These are phyloP conservation scores for Phymastichus coffea DNA, from an alignment of 1,140 invertebrate species.

Conservation along the genomic window DNA sequence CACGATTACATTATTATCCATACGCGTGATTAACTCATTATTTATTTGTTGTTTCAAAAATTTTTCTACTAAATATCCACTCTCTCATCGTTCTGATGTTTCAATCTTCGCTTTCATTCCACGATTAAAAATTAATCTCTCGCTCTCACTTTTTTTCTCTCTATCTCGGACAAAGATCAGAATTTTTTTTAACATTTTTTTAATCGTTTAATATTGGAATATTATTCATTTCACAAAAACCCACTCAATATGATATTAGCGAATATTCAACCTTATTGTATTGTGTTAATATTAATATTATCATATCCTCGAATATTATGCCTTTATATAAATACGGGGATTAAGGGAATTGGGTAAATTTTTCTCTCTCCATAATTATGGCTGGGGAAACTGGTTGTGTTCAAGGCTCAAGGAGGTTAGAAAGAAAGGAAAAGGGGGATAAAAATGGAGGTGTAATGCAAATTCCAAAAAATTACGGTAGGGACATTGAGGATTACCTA, in stretches of 20 bases:
- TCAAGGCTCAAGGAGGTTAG: no score
- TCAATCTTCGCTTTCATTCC: no score
- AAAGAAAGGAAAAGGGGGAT: no score
- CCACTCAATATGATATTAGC: constrained; percentile 58
- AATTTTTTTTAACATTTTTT: constrained; percentile 38
- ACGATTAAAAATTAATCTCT: no score
- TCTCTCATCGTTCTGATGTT: no score
- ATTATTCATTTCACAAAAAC: constrained; percentile 58
- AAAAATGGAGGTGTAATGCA: no score
- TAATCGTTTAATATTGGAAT: constrained; percentile 51
- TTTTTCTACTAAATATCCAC: constrained; percentile 4
- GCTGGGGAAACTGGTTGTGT: no score
- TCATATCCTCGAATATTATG: constrained; percentile 57
- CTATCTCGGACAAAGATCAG: constrained; percentile 45
- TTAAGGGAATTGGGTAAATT: constrained; percentile 41
- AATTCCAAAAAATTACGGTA: no score
- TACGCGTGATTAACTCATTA: constrained; percentile 22
- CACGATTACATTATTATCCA: constrained; percentile 22
- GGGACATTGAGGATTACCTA: no score
- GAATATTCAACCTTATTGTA: constrained; percentile 56
- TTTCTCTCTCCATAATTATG: constrained; percentile 28
- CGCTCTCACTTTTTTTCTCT: constrained; percentile 27
- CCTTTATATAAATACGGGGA: constrained; percentile 58
- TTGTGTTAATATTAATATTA: constrained; percentile 59
- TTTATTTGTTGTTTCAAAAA: constrained; percentile 9